phyloP scores from a whole-genome alignment of 2,797 vertebrate species.

The Lutjanus argentimaculatus region DNA sequence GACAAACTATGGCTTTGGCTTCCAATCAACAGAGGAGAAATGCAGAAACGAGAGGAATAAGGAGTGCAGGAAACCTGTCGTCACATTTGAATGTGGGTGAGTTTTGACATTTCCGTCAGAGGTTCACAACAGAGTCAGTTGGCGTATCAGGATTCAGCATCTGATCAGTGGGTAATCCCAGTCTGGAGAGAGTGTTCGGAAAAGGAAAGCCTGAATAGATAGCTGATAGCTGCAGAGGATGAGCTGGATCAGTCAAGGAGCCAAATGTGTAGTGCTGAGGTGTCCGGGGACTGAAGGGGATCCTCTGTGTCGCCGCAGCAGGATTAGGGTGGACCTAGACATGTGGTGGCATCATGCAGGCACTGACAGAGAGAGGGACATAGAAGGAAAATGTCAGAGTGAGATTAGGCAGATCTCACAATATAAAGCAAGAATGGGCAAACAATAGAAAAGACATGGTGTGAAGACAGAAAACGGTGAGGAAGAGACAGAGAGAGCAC shows the following conservation, averaged over 20 bases:
- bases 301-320: slow-evolving; percentile 56
- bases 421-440: slow-evolving; percentile 19
- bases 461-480: slow-evolving; percentile 13
- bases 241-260: slow-evolving; percentile 60
- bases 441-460: slow-evolving; percentile 13
- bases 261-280: slow-evolving; percentile 40
- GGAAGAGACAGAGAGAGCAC: slow-evolving; percentile 18
- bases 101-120: slow-evolving; percentile 32
- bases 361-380: slow-evolving; percentile 44
- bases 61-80: slow-evolving; percentile 18
- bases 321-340: slow-evolving; percentile 65
- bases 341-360: slow-evolving; percentile 49
- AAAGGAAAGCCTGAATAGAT: slow-evolving; percentile 46
- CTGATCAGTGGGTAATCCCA: slow-evolving; percentile 59
- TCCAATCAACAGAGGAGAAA: slow-evolving; percentile 33
- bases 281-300: slow-evolving; percentile 60
- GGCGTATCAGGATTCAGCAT: slow-evolving; percentile 45
- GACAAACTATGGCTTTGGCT: slow-evolving; percentile 49
- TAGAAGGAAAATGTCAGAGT: slow-evolving; percentile 37
- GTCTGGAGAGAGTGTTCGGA: slow-evolving; percentile 33
- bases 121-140: slow-evolving; percentile 21
- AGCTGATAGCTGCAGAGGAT: slow-evolving; percentile 50
- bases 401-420: slow-evolving; percentile 21
- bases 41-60: slow-evolving; percentile 5
- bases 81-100: slow-evolving; percentile 27